phyloP scores from a whole-genome alignment of 2,888 invertebrate species.

The Athalia cordata region DNA sequence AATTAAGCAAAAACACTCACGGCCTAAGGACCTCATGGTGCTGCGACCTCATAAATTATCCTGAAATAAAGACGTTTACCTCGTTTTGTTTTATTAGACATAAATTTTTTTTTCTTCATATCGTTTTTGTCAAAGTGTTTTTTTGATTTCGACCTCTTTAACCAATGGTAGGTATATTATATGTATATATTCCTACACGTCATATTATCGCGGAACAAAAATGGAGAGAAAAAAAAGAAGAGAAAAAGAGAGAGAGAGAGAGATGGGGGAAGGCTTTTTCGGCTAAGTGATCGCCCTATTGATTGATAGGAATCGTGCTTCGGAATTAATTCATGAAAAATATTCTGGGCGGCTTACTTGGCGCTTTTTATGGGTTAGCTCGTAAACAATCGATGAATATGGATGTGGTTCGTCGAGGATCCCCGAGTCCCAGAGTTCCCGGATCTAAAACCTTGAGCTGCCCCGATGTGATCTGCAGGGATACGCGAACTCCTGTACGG shows the following conservation, averaged over 20 bases:
- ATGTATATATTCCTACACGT: too few species aligned
- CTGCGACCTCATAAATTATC: too few species aligned
- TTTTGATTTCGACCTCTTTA: not conserved
- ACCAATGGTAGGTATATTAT: not conserved
- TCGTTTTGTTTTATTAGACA: too few species aligned
- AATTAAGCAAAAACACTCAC: too few species aligned
- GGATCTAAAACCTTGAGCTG: not conserved
- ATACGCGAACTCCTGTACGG: not conserved
- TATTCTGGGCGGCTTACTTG: conserved; percentile 47
- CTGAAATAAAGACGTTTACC: too few species aligned
- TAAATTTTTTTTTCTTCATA: too few species aligned
- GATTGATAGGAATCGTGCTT: conserved; percentile 50
- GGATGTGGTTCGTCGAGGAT: conserved; percentile 44
- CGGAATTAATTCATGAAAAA: conserved; percentile 53
- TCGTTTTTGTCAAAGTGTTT: too few species aligned
- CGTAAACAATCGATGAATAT: conserved; percentile 54
- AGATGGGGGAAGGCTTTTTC: conserved; percentile 21
- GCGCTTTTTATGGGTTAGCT: conserved; percentile 52
- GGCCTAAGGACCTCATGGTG: too few species aligned
- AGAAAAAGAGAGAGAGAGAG: not conserved
- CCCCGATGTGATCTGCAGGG: not conserved
- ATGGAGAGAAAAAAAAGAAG: not conserved
- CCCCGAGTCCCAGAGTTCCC: not conserved
- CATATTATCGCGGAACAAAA: not conserved
- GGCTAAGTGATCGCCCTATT: conserved; percentile 48